Evolutionary conservation across 2,797 vertebrate genomes (phyloP), one percentile per base, ranked within the genome.

Genomic region (Eptatretus atami): DNA sequence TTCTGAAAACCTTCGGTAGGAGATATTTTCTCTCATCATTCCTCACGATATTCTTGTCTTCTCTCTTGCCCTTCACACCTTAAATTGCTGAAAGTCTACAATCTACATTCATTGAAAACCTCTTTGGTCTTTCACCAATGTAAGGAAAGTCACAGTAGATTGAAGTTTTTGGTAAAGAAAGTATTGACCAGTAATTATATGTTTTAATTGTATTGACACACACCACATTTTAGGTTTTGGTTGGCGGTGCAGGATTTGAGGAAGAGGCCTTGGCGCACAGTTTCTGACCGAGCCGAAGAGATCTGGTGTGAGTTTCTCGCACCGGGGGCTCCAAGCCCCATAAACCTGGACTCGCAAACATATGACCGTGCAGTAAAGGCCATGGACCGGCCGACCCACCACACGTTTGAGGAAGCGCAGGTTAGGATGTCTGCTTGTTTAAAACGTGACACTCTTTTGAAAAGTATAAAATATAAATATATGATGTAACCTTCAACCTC

Each of bases 261-360:
- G 76, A 88, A 83, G 69, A 84, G 84, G 63, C 83, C 88, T 1
- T 85, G 90, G 66, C 76, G 79, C 69, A 86, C 93, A 73, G 86
- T 95, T 65, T 84, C 88, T 63, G 77, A 75, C 31, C 77, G 83
- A 1, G 86, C 92, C 61, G 82, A 94, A 68, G 86, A 95, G 77
- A 94, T 94, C 72, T 95, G 88, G 88, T 82, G 81, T 72, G 88
- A 95, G 71, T 95, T 95, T 70, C 73, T 94, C 74, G 86, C 86
- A 66, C 78, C 85, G 0, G 88, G 88, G 66, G 88, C 88, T 3
- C 84, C 85, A 66, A 95, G 86, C 63, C 83, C 88, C 74, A 95
- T 95, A 73, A 95, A 95, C 52, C 75, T 95, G 67, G 88, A 95
- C 73, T 95, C 88, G 15, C 93, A 94, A 74, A 95, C 86, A 74